These are phyloP conservation scores for Ichneumon xanthorius DNA, from an alignment of 2,888 invertebrate genomes.

Conservation along the genomic window DNA sequence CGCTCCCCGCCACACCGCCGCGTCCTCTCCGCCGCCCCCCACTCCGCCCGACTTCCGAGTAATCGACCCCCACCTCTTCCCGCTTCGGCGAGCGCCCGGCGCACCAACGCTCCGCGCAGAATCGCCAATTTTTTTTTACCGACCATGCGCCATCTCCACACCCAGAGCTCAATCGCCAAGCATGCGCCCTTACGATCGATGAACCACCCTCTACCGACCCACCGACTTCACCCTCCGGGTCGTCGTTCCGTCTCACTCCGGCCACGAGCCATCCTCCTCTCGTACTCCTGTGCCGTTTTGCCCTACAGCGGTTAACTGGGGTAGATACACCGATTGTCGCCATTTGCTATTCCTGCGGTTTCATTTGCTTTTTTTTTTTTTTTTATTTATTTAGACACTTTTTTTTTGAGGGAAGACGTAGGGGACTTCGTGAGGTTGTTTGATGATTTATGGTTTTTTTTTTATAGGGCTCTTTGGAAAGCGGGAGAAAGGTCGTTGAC, in stretches of 20 bases:
- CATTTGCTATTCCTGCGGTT: background rate
- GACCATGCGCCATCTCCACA: slow-evolving; percentile 72
- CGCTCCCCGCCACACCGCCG: background rate
- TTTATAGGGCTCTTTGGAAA: too few species aligned
- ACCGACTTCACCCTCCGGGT: background rate
- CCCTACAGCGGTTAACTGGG: slow-evolving; percentile 3
- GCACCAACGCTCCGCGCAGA: background rate
- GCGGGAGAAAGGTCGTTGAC: too few species aligned
- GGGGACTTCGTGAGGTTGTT: too few species aligned
- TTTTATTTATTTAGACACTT: background rate
- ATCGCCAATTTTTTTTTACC: slow-evolving; percentile 35
- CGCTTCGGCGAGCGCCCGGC: too few species aligned
- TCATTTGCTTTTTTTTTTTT: background rate
- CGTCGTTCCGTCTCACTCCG: slow-evolving; percentile 8
- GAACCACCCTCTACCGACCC: slow-evolving; percentile 45
- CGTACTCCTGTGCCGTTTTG: background rate
- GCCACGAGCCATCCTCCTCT: background rate
- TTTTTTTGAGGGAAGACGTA: too few species aligned
- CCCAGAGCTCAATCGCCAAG: slow-evolving; percentile 64
- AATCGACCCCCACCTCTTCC: too few species aligned
- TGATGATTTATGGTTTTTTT: too few species aligned
- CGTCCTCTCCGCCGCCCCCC: too few species aligned
- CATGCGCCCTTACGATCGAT: slow-evolving; percentile 73
- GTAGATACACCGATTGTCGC: slow-evolving; percentile 30
- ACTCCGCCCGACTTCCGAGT: too few species aligned